A percentile compares a stretch with the other conserved stretches of the same genome.
phyloP scores from a whole-genome alignment of 2,888 invertebrate species.

The Shargacucullia verbasci region DNA sequence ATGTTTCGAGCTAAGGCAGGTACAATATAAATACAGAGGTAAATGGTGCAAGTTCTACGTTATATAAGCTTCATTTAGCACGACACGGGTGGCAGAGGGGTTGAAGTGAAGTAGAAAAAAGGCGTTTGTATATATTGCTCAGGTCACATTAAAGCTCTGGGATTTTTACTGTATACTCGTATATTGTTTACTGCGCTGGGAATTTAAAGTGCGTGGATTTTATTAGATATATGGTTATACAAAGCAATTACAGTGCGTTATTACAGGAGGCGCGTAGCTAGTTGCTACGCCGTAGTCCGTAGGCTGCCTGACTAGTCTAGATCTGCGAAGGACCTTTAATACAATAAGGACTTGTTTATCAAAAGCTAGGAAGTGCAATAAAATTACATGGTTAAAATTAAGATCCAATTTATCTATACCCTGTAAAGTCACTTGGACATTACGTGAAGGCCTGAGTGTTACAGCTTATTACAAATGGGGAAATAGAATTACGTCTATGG shows the following conservation, averaged over 20 bases:
- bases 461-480: too few relatives aligned
- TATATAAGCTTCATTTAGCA: constrained; percentile 52
- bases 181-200: constrained; percentile 2
- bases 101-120: constrained; percentile 47
- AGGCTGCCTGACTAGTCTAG: too few relatives aligned
- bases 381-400: too few relatives aligned
- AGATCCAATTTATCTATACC: too few relatives aligned
- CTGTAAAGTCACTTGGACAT: too few relatives aligned
- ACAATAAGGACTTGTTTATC: too few relatives aligned
- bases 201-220: background rate
- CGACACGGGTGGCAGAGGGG: constrained; percentile 48
- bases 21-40: constrained; percentile 46
- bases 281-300: constrained; percentile 11
- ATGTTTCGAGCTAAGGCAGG: constrained; percentile 24
- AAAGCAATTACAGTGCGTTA: too few relatives aligned
- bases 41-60: constrained; percentile 49
- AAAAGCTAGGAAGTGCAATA: too few relatives aligned
- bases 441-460: too few relatives aligned
- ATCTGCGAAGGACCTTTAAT: too few relatives aligned
- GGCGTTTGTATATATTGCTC: constrained; percentile 36
- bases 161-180: constrained; percentile 12
- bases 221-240: too few relatives aligned
- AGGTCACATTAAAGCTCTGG: constrained; percentile 27
- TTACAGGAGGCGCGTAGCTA: constrained; percentile 7
- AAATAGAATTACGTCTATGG: too few relatives aligned